Percentiles rank a stretch among this genome's conserved stretches.
phyloP scores from a whole-genome alignment of 2,797 vertebrate species.

The Chelon labrosus region DNA sequence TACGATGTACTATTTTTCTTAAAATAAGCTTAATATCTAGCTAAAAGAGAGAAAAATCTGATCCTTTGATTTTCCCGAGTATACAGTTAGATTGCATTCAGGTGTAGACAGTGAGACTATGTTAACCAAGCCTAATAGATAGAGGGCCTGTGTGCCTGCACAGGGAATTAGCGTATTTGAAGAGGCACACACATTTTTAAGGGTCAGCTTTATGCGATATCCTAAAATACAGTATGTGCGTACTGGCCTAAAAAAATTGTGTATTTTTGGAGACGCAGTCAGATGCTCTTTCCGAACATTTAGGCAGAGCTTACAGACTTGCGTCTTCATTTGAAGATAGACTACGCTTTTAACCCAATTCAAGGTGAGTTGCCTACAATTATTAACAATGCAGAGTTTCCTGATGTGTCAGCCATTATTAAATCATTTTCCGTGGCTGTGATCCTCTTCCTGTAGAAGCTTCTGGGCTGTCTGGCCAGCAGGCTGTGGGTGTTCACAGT shows the following conservation, averaged over 20 bases:
- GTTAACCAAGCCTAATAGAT: slow-evolving; percentile 20
- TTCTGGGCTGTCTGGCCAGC: slow-evolving; percentile 67
- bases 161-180: slow-evolving; percentile 22
- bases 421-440: slow-evolving; percentile 22
- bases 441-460: slow-evolving; percentile 53
- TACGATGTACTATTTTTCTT: not conserved
- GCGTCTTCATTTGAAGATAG: not conserved
- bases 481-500: slow-evolving; percentile 67
- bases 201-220: not conserved
- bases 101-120: slow-evolving; percentile 17
- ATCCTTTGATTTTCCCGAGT: not conserved
- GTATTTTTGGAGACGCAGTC: slow-evolving; percentile 12
- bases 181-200: not conserved
- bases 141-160: slow-evolving; percentile 31
- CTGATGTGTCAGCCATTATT: slow-evolving; percentile 14
- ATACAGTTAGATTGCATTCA: slow-evolving; percentile 6
- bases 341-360: not conserved
- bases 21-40: slow-evolving; percentile 2
- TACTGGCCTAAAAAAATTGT: not conserved
- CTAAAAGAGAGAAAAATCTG: not conserved
- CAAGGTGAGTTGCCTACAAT: not conserved
- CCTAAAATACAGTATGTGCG: not conserved
- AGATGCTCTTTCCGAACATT: not conserved
- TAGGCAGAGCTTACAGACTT: slow-evolving; percentile 1
- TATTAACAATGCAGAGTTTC: slow-evolving; percentile 3